phyloP scores from a whole-genome alignment of 2,888 invertebrate genomes.

The Cremastobaeus sp. region DNA sequence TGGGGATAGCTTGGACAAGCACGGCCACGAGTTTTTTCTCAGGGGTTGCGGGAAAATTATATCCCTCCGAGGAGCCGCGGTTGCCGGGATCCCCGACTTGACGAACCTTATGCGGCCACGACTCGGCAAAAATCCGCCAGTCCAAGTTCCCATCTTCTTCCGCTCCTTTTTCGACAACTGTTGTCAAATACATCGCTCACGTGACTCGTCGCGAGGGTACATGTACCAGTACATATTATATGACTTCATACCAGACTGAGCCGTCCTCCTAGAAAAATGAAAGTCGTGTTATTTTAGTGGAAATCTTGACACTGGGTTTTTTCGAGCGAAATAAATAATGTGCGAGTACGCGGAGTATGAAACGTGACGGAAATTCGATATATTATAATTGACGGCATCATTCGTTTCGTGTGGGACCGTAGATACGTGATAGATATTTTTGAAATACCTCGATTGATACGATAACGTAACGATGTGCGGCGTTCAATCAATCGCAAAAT shows the following conservation, averaged over 20 bases:
- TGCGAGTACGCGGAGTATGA: constrained; percentile 9
- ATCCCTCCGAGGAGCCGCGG: too few species aligned
- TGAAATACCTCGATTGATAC: constrained; percentile 23
- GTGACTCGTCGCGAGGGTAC: constrained; percentile 5
- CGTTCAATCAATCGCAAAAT: constrained; percentile 5
- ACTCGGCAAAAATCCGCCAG: constrained; percentile 33
- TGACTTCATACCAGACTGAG: constrained; percentile 6
- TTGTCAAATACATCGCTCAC: constrained; percentile 24
- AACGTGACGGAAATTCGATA: constrained; percentile 41
- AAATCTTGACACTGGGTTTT: constrained; percentile 34
- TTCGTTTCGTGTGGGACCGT: constrained; percentile 24
- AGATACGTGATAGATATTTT: constrained; percentile 29
- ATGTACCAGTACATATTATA: constrained; percentile 2
- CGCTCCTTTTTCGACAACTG: constrained; percentile 36
- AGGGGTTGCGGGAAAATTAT: too few species aligned
- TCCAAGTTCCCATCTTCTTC: constrained; percentile 33
- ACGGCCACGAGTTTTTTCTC: too few species aligned
- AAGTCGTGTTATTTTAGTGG: constrained; percentile 44
- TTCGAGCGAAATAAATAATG: constrained; percentile 30
- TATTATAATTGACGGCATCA: constrained; percentile 42
- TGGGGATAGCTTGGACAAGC: too few species aligned
- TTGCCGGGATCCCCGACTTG: too few species aligned
- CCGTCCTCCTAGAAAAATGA: constrained; percentile 36
- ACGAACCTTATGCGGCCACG: constrained; percentile 34
- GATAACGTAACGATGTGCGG: constrained; percentile 12